Base-by-base conservation (phyloP, 2,888 invertebrate species). In the Luperina nickerlii region DNA sequence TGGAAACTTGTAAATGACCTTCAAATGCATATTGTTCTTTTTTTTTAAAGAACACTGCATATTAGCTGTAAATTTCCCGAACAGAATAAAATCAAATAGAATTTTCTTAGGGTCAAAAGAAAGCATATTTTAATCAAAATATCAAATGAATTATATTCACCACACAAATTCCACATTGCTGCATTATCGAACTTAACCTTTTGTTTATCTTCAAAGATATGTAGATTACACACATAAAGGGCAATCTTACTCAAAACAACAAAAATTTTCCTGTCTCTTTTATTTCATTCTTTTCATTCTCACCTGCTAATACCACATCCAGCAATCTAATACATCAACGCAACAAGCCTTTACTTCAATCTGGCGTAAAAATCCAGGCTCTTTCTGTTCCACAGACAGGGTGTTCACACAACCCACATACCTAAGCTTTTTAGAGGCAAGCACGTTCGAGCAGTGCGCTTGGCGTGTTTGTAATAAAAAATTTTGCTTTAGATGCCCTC, bases 281-380 rank as follows among this genome's bases (percentile, higher is more conserved):
- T 24, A 20, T 63, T 9, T 20, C 9, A 51, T 60, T 42, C 9
- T 13, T 15, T 8, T 4, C 4, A 5, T n/a, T 48, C 1, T 15
- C 18, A 42, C 54, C n/a, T 45, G 24, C 42, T 69, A 70, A 70
- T 71, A 69, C 60, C 82, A 42, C 57, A 82, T 88, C 85, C 42
- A 87, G 82, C 18, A 32, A 73, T 4, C 71, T 69, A 81, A 87
- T 82, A 87, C 82, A 78, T 85, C 79, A 78, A 38, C 48, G 78
- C 27, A 81, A 67, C 81, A 88, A 89, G 89, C 89, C 90, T 90
- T 91, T 90, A 90, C 93, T 91, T 88, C 92, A 92, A 93, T 92
- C 89, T 91, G 89, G 89, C 90, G 90, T 90, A 91, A 91, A 93
- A 94, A 92, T 93, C 92, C 91, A 85, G 88, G 88, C 92, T 91